Base-by-base conservation (phyloP, 2,113 vertebrate species). In the Python bivittatus region DNA sequence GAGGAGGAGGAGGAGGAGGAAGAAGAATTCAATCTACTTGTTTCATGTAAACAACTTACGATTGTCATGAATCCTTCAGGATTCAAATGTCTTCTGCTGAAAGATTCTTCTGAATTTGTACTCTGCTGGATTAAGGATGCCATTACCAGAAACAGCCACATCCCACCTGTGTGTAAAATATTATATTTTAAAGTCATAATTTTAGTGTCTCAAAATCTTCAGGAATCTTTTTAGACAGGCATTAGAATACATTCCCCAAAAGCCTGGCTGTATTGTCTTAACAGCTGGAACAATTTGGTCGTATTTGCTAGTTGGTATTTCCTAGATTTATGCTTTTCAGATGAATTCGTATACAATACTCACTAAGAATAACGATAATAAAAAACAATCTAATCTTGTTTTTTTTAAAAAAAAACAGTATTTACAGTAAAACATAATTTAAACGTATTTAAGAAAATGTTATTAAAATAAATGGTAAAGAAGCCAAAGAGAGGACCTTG, bases 41-140 rank as follows among this genome's bases (percentile, higher is more conserved):
- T 22, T 79, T 38, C 33, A 90, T 83, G 8, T 25, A 38, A 29
- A 83, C 33, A 42, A 90, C 89, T 90, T 83, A 90, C 89, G 38
- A 20, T 22, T 25, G 68, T 56, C 89, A 90, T 83, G 23, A 57
- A 90, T 57, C 56, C 68, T 83, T 90, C n/a, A 83, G 89, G 68
- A 90, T 90, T 90, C 89, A 83, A 56, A 79, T 90, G 89, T 57
- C 68, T 56, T 83, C n/a, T 83, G n/a, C n/a, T 83, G n/a, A 25
- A 23, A 38, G 29, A 57, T 27, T 83, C 68, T 83, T 90, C 22
- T 56, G 89, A 27, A 38, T 56, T 12, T 42, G 53, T 44, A 42
- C 52, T 38, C 22, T 90, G 22, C 54, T 56, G 53, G 23, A 56
- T 83, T 53, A 90, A 25, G 89, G 52, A 90, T 79, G 23, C n/a